Evolutionary conservation across 2,113 vertebrate genomes (phyloP).

Genomic region (Calyptommatus sinebrachiatus): DNA sequence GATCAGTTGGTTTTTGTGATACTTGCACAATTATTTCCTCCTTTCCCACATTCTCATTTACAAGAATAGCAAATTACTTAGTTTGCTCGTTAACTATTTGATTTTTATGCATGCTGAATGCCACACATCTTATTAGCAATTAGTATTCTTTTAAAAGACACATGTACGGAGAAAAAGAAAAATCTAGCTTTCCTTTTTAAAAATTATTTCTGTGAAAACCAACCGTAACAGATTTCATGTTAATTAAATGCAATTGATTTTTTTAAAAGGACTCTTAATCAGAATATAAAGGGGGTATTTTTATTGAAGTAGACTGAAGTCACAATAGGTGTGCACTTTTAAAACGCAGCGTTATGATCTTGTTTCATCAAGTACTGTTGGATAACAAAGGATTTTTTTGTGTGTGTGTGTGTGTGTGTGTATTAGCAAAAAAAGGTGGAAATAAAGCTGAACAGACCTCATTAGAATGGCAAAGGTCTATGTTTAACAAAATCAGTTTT

Average conservation of each 20-base stretch:
- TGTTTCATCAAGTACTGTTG: slow-evolving; percentile 64
- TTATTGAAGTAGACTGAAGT: slow-evolving; percentile 60
- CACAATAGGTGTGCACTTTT: slow-evolving; percentile 66
- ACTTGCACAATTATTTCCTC: slow-evolving; percentile 1
- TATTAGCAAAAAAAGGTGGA: slow-evolving; percentile 29
- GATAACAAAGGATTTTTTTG: slow-evolving; percentile 68
- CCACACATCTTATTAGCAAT: slow-evolving; percentile 29
- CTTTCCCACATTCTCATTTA: slow-evolving; percentile 21
- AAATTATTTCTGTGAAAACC: slow-evolving; percentile 45
- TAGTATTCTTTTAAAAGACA: slow-evolving; percentile 22
- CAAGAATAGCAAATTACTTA: slow-evolving; percentile 33
- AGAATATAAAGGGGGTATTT: slow-evolving; percentile 62
- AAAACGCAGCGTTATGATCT: slow-evolving; percentile 69
- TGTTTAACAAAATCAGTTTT: slow-evolving; percentile 59
- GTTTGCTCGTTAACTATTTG: slow-evolving; percentile 9
- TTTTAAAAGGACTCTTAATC: slow-evolving; percentile 60
- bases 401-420: slow-evolving; percentile 64
- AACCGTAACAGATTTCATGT: slow-evolving; percentile 55
- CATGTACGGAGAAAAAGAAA: slow-evolving; percentile 25
- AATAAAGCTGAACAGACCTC: slow-evolving; percentile 36
- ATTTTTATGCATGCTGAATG: not conserved
- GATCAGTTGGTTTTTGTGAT: not conserved
- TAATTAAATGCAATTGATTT: slow-evolving; percentile 66
- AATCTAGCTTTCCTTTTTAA: slow-evolving; percentile 8
- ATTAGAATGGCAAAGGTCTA: slow-evolving; percentile 61